Evolutionary conservation across 2,888 invertebrate species (phyloP), one percentile per base, ranked within the genome.

Genomic region (Drosophila kambysellisi): DNA sequence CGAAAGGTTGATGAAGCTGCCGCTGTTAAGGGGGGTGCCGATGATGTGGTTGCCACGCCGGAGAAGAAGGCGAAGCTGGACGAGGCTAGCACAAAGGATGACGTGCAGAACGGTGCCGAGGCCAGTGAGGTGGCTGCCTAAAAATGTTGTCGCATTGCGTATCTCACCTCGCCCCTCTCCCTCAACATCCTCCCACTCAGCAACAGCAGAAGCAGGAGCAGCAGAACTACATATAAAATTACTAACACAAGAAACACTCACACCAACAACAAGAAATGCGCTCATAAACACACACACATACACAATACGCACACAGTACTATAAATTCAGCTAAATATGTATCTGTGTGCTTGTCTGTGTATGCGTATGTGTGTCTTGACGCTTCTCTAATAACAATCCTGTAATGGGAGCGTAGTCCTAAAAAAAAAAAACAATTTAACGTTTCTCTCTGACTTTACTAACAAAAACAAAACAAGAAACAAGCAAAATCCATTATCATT

Each of bases 61-160:
- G 93, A 93, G 85, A 93, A 93, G 89, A 93, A 93, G 90, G 92
- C 93, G 81, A 93, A 93, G 91, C 89, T 93, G 84, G 93, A 93
- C 68, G 93, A 93, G 58, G 81, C 88, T 74, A 89, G 91, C 69
- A 88, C 93, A 85, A 92, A 92, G 91, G 92, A 92, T 79, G 93
- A 93, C 70, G 93, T 92, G 69, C 92, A 92, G 84, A 93, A 93
- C 70, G 93, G 93, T 82, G 91, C 93, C 76, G 93, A 93, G 76
- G 91, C 92, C 83, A 91, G 92, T 83, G 93, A 93, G 89, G 93
- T 93, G 90, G 93, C 93, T 89, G 93, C 93, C 91, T 93, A 93
- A 93, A 93, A 93, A 83, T 46, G 62, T 53, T 57, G 33, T 64
- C 56, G 35, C 25, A 79, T 32, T 25, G 43, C 39, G 46, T 46